Conservation (phyloP, 64 coral and sea anemone genomes). For the Pocillopora damicornis region DNA sequence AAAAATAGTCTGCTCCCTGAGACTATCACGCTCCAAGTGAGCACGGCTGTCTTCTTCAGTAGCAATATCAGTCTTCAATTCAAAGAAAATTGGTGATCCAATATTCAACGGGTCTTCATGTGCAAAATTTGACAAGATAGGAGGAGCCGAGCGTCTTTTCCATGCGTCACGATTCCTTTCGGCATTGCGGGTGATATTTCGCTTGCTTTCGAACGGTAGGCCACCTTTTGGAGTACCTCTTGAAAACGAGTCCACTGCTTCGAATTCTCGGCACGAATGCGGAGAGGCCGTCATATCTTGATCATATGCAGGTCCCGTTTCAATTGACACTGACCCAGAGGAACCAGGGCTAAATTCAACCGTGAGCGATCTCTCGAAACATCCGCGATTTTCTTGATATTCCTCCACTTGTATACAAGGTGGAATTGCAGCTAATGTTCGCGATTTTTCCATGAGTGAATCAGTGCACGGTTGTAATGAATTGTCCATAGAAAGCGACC, state of each 20-base stretch:
- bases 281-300: neutral
- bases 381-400: slow-evolving; percentile 14
- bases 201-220: neutral
- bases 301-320: neutral
- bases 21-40: slow-evolving; percentile 9
- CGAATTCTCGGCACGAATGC: neutral
- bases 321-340: neutral
- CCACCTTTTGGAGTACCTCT: slow-evolving; percentile 1
- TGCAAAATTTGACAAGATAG: slow-evolving; percentile 2
- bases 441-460: slow-evolving; percentile 40
- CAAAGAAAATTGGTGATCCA: slow-evolving; percentile 28
- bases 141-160: slow-evolving; percentile 23
- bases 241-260: neutral
- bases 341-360: slow-evolving; percentile 11
- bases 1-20: neutral
- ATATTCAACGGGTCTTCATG: slow-evolving; percentile 29
- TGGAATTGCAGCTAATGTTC: slow-evolving; percentile 33
- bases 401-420: slow-evolving; percentile 30
- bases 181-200: slow-evolving; percentile 18
- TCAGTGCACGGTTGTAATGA: neutral
- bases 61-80: slow-evolving; percentile 33
- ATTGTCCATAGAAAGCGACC: slow-evolving; percentile 24
- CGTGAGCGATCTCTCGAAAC: slow-evolving; percentile 18
- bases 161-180: slow-evolving; percentile 28
- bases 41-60: neutral